These are phyloP conservation scores for Formicarius rufipectus DNA, from an alignment of 2,113 vertebrate species.

Conservation along the genomic window DNA sequence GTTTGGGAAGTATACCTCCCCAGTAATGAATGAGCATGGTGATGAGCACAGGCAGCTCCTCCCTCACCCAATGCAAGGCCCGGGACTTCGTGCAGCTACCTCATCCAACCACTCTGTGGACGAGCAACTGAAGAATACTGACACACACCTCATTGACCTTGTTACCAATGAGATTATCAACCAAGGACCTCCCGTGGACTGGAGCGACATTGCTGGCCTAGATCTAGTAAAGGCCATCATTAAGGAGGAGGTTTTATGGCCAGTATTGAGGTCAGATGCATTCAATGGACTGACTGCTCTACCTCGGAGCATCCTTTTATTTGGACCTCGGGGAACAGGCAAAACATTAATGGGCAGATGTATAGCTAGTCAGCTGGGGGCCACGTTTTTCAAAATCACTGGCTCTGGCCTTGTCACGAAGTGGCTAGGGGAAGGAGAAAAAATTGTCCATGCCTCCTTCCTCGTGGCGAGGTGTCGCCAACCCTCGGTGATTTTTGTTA, in stretches of 20 bases:
- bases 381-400: slow-evolving; percentile 91
- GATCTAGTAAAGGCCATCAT: slow-evolving; percentile 95
- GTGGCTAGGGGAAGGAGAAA: slow-evolving; percentile 94
- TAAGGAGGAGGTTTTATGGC: slow-evolving; percentile 99
- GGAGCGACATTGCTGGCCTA: slow-evolving; percentile 95
- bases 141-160: slow-evolving; percentile 94
- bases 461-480: slow-evolving; percentile 96
- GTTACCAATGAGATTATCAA: slow-evolving; percentile 96
- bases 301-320: slow-evolving; percentile 96
- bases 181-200: slow-evolving; percentile 94
- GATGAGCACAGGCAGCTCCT: slow-evolving; percentile 93
- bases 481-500: slow-evolving; percentile 95
- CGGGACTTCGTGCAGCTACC: slow-evolving; percentile 89
- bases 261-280: slow-evolving; percentile 95
- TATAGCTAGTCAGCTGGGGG: slow-evolving; percentile 95
- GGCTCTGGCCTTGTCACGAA: slow-evolving; percentile 93
- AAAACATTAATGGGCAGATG: slow-evolving; percentile 93
- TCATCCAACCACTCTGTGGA: slow-evolving; percentile 92
- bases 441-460: slow-evolving; percentile 95
- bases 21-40: slow-evolving; percentile 86
- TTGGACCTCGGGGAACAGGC: slow-evolving; percentile 97
- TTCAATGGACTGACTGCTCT: slow-evolving; percentile 92
- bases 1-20: slow-evolving; percentile 91
- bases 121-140: slow-evolving; percentile 96
- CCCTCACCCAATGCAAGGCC: slow-evolving; percentile 86